Evolutionary conservation across 1,140 invertebrate genomes (phyloP).

Genomic region (Drosophila arawakana): DNA sequence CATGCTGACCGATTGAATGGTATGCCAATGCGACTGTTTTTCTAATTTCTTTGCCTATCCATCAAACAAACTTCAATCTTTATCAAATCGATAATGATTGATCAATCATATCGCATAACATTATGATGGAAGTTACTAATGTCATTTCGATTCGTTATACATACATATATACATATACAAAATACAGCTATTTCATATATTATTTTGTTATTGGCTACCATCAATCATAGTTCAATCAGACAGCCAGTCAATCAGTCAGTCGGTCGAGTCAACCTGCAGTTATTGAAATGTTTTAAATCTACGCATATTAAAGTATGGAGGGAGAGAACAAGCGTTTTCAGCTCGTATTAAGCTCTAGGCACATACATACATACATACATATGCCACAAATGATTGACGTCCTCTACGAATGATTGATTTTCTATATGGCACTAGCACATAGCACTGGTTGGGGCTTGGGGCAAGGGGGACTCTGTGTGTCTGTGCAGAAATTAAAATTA

Average conservation of each 20-base stretch:
- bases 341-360: constrained; percentile 71
- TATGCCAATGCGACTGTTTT: constrained; percentile 2
- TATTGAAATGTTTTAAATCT: constrained; percentile 34
- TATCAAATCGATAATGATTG: neutral
- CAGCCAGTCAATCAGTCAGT: constrained; percentile 42
- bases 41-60: neutral
- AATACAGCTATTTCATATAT: constrained; percentile 8
- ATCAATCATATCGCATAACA: constrained; percentile 16
- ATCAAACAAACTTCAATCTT: neutral
- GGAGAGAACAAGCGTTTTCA: constrained; percentile 52
- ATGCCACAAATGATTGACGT: constrained; percentile 47
- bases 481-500: constrained; percentile 22
- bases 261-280: constrained; percentile 21
- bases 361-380: constrained; percentile 43
- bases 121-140: constrained; percentile 9
- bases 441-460: constrained; percentile 29
- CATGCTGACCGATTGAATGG: constrained; percentile 6
- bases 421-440: constrained; percentile 45
- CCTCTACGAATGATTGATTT: constrained; percentile 44
- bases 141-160: constrained; percentile 11
- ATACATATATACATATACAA: constrained; percentile 4
- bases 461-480: constrained; percentile 12
- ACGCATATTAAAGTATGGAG: constrained; percentile 51
- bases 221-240: constrained; percentile 21
- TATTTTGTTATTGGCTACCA: constrained; percentile 22